These are phyloP conservation scores for Sinotaia quadrata DNA, from an alignment of 2,888 invertebrate genomes.

Conservation along the genomic window DNA sequence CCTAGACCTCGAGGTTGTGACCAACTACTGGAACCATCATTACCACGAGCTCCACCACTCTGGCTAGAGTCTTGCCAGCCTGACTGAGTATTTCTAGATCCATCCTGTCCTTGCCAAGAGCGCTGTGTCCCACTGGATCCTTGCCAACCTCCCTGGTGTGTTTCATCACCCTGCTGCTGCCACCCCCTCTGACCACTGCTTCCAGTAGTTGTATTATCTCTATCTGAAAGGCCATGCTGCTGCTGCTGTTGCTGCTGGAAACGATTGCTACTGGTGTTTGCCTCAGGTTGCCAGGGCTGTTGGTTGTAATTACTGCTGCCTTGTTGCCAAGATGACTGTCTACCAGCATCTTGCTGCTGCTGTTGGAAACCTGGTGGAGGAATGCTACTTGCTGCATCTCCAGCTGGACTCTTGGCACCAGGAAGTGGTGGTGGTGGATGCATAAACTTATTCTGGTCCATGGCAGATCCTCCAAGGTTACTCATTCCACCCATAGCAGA, in stretches of 20 bases:
- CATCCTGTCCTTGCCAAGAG: conserved; percentile 10
- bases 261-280: neutral
- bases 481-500: conserved; percentile 6
- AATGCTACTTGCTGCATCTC: neutral
- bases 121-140: neutral
- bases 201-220: neutral
- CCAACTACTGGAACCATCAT: neutral
- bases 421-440: neutral
- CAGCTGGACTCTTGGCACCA: neutral
- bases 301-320: neutral
- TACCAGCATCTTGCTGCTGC: conserved; percentile 14
- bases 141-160: neutral
- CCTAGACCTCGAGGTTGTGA: conserved; percentile 3
- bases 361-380: conserved; percentile 34
- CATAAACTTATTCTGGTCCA: conserved; percentile 35
- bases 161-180: conserved; percentile 3
- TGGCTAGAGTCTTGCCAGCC: conserved; percentile 18
- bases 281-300: neutral
- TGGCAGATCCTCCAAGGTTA: conserved; percentile 45
- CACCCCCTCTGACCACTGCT: neutral
- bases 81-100: conserved; percentile 1
- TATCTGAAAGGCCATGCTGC: neutral
- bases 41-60: neutral
- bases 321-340: conserved; percentile 7
- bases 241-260: neutral